phyloP scores from a whole-genome alignment of 35 echinoderm and acorn worm species.

The Chiridota heheva region DNA sequence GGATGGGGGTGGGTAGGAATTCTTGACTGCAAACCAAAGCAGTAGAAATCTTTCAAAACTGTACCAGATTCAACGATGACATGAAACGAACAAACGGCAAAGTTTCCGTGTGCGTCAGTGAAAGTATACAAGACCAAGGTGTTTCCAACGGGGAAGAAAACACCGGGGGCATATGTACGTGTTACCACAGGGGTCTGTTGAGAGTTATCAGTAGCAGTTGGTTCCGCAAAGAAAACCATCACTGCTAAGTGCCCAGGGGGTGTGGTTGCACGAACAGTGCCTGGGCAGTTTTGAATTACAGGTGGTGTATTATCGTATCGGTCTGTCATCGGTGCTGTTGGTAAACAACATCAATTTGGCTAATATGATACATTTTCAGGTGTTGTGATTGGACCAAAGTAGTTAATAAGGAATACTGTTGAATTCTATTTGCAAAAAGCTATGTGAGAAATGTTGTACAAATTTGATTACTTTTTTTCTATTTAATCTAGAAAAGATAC shows the following conservation, averaged over 20 bases:
- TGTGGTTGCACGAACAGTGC: slow-evolving; percentile 18
- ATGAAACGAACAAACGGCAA: slow-evolving; percentile 44
- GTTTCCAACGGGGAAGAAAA: slow-evolving; percentile 31
- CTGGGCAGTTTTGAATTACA: slow-evolving; percentile 56
- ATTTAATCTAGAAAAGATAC: too few species aligned
- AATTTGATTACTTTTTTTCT: too few species aligned
- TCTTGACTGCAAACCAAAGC: too few species aligned
- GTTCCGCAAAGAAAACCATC: slow-evolving; percentile 41
- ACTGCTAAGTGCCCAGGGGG: slow-evolving; percentile 11
- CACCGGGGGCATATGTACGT: slow-evolving; percentile 14
- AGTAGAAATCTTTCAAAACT: too few species aligned
- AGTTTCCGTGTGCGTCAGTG: slow-evolving; percentile 48
- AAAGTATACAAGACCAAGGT: slow-evolving; percentile 47
- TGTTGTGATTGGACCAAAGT: background rate
- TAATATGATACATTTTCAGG: background rate
- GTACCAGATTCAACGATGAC: too few species aligned
- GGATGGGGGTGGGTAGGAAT: too few species aligned
- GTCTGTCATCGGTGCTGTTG: background rate
- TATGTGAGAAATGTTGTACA: too few species aligned
- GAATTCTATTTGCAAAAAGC: slow-evolving; percentile 1
- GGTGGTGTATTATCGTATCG: slow-evolving; percentile 39
- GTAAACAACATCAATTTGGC: background rate
- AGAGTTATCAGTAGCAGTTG: slow-evolving; percentile 11
- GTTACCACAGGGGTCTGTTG: background rate
- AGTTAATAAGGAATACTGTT: background rate